A percentile compares a stretch with the other conserved stretches of the same genome.
Evolutionary conservation across 1,140 invertebrate genomes (phyloP).

Genomic region (Pinna nobilis): DNA sequence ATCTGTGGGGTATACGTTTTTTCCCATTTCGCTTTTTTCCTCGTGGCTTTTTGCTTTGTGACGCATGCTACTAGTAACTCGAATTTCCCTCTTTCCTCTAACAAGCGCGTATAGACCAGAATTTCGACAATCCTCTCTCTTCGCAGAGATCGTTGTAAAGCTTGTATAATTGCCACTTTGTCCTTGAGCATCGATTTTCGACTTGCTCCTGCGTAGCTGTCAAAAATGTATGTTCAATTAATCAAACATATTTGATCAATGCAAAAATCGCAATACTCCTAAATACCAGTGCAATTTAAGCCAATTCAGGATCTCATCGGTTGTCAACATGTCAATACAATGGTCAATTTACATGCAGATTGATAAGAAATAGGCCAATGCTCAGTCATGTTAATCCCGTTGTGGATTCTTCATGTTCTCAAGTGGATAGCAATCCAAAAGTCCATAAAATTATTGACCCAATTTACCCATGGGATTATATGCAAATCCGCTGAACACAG

Average conservation of each 20-base stretch:
- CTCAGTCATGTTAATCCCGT: no score
- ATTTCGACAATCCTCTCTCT: background rate
- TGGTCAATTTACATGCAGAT: no score
- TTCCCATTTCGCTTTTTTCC: background rate
- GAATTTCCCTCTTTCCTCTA: constrained; percentile 4
- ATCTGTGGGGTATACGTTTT: background rate
- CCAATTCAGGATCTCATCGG: background rate
- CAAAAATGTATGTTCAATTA: background rate
- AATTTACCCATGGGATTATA: no score
- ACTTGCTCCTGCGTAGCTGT: constrained; percentile 13
- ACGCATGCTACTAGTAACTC: background rate
- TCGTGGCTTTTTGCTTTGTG: background rate
- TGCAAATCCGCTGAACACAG: no score
- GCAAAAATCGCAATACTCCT: background rate
- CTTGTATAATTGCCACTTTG: background rate
- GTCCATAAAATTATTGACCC: no score
- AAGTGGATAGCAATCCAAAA: no score
- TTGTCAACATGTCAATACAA: no score
- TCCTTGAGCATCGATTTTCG: background rate
- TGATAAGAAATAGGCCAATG: no score
- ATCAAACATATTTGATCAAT: background rate
- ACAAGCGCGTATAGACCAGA: background rate
- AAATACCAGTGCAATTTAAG: background rate
- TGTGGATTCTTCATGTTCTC: no score
- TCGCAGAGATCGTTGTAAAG: background rate